phyloP scores from a whole-genome alignment of 2,888 invertebrate species.

The Anticlea derivata region DNA sequence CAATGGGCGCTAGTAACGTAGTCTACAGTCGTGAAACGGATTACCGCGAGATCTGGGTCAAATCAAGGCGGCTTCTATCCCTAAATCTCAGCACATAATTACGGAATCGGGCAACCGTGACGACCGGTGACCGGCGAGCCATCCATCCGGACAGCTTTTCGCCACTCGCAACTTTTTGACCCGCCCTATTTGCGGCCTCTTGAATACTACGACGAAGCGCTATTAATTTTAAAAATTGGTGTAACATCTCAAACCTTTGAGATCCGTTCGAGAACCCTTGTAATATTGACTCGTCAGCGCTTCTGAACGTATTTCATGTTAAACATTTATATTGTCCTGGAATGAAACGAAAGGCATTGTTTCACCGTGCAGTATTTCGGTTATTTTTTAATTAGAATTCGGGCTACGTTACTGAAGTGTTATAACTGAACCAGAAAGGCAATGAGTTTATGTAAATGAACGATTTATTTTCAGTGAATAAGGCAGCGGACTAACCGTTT shows the following conservation, averaged over 20 bases:
- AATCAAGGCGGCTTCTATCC: slow-evolving; percentile 54
- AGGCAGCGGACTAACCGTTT: slow-evolving; percentile 15
- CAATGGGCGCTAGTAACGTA: slow-evolving; percentile 41
- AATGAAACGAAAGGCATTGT: slow-evolving; percentile 8
- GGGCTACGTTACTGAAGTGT: slow-evolving; percentile 3
- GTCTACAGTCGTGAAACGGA: slow-evolving; percentile 45
- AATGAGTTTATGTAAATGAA: slow-evolving; percentile 19
- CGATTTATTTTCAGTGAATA: slow-evolving; percentile 21
- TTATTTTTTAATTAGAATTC: slow-evolving; percentile 19
- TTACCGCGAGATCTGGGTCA: slow-evolving; percentile 65
- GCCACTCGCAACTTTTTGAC: slow-evolving; percentile 51
- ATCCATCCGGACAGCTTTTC: slow-evolving; percentile 47
- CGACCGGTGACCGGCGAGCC: slow-evolving; percentile 31
- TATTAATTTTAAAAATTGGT: slow-evolving; percentile 31
- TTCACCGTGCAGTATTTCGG: slow-evolving; percentile 12
- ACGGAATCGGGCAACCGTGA: slow-evolving; percentile 49
- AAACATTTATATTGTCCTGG: slow-evolving; percentile 2
- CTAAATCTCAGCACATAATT: slow-evolving; percentile 69
- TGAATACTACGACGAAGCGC: slow-evolving; percentile 36
- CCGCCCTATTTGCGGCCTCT: slow-evolving; percentile 39
- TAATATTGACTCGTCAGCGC: slow-evolving; percentile 17
- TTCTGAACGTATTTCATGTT: slow-evolving; percentile 4
- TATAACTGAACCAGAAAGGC: slow-evolving; percentile 15
- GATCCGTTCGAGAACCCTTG: slow-evolving; percentile 24
- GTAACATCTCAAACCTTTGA: slow-evolving; percentile 25